phyloP scores from a whole-genome alignment of 2,888 invertebrate genomes.

The Rotaria socialis region DNA sequence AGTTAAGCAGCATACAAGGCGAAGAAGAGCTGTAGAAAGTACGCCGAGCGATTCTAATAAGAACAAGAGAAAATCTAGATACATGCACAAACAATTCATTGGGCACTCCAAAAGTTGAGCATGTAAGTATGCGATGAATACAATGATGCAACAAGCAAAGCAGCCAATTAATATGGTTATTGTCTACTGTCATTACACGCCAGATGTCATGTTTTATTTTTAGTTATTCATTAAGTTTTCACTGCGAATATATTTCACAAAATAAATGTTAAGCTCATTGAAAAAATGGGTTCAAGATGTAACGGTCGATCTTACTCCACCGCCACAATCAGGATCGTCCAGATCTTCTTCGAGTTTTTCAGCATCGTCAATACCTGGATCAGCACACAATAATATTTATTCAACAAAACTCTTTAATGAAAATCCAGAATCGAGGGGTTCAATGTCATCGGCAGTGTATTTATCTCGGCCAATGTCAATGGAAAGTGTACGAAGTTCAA shows the following conservation, averaged over 20 bases:
- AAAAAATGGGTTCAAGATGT: conserved; percentile 29
- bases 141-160: not conserved
- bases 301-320: not conserved
- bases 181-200: not conserved
- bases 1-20: not conserved
- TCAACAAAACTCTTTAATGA: not conserved
- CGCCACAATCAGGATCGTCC: not conserved
- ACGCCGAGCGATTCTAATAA: not conserved
- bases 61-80: not conserved
- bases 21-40: not conserved
- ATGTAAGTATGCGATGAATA: not conserved
- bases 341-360: not conserved
- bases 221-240: not conserved
- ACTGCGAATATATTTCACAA: not conserved
- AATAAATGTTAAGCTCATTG: not conserved
- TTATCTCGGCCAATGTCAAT: not conserved
- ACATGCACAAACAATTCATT: not conserved
- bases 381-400: not conserved
- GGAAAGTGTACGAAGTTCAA: not conserved
- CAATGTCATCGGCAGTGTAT: not conserved
- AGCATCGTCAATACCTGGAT: not conserved
- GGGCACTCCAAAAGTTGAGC: not conserved
- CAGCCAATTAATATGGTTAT: not conserved
- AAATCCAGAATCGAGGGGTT: not conserved
- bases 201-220: not conserved